Percentiles rank a stretch among this genome's conserved stretches.
These are phyloP conservation scores for Temnothorax curvispinosus DNA, from an alignment of 1,140 invertebrate species.

Conservation along the genomic window DNA sequence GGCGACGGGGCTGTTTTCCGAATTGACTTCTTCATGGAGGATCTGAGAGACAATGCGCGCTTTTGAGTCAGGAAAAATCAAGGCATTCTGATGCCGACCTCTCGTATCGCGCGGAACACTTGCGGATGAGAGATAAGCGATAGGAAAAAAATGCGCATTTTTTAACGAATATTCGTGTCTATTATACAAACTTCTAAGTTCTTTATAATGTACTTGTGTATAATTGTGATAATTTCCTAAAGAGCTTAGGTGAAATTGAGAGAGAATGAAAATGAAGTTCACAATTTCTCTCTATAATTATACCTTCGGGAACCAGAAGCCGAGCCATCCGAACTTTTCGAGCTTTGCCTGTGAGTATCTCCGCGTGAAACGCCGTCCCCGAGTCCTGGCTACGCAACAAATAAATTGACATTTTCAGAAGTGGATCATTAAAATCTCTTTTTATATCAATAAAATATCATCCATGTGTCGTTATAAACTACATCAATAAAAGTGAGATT, in stretches of 20 bases:
- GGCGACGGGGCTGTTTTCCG: conserved; percentile 81
- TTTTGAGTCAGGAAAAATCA: not conserved
- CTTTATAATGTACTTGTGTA: not conserved
- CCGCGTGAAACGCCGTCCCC: conserved; percentile 63
- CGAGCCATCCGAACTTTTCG: conserved; percentile 73
- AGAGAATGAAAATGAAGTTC: not conserved
- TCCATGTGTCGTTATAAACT: not conserved
- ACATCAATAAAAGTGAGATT: not conserved
- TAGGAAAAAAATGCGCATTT: not conserved
- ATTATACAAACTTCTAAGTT: not conserved
- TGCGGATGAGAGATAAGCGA: not conserved
- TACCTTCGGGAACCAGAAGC: conserved; percentile 77
- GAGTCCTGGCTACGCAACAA: conserved; percentile 71
- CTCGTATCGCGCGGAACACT: not conserved
- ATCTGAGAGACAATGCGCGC: conserved; percentile 69
- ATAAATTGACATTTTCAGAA: conserved; percentile 35
- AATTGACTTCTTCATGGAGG: conserved; percentile 83
- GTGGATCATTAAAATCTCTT: not conserved
- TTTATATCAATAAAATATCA: not conserved
- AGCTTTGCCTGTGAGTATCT: conserved; percentile 72
- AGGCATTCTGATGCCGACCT: not conserved
- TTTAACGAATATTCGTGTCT: not conserved
- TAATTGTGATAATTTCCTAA: not conserved
- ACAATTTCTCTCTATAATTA: conserved; percentile 18
- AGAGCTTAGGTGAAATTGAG: not conserved